Evolutionary conservation across 2,113 vertebrate species (phyloP), one percentile per base, ranked within the genome.

Genomic region (Rhinogobius similis): DNA sequence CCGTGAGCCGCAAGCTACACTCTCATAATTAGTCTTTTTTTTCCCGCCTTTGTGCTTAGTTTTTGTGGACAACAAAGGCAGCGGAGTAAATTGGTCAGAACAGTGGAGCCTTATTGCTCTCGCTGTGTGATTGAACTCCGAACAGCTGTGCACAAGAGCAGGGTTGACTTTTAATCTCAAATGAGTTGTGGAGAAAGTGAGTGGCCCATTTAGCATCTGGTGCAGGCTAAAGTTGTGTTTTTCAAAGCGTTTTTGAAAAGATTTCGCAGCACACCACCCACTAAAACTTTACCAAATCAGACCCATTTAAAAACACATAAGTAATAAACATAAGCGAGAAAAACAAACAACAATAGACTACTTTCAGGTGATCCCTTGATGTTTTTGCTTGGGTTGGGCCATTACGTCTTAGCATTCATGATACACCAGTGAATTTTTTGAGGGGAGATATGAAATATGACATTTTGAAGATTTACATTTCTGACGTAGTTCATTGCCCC

Each of bases 11-110:
- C 77, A 38, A 58, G 75, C 70, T 63, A 75, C n/a, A n/a, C 75
- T 76, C 68, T 62, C 43, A 74, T 86, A 81, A 89, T 78, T 76
- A 80, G 65, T 58, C 50, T 18, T 1, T 73, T 70, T 71, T 73
- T 64, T n/a, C 56, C 61, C 68, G 36, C 69, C 63, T 67, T 58
- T 29, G 21, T 69, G 78, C 69, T 75, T 73, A 21, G 67, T 79
- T 73, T 75, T 63, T 39, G 56, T 63, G 65, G 68, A 69, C 52
- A 76, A 68, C 68, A 69, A 61, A 81, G 74, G 23, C 52, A 26
- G 67, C 61, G 67, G 72, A 64, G 78, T 81, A 79, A 58, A 90
- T 43, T 83, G 86, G 79, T 71, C 65, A 59, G 18, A 82, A 38
- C 29, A 76, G 62, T 23, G 61, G 56, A 65, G 26, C 43, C 59